Evolutionary conservation across 2,113 vertebrate genomes (phyloP).

Genomic region (Tangachromis dhanisi): DNA sequence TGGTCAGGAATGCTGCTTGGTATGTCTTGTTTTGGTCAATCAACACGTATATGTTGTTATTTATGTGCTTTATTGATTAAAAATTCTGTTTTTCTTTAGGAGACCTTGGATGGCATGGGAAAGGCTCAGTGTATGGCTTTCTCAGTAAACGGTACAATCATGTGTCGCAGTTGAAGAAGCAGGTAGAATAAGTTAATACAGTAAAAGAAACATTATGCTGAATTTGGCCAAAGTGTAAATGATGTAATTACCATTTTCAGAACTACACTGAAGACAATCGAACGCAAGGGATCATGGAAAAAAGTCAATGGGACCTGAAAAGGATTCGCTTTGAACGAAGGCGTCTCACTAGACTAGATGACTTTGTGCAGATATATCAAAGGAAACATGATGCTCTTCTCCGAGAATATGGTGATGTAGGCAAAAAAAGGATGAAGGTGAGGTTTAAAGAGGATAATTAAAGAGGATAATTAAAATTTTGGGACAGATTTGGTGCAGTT

Average conservation of each 20-base stretch:
- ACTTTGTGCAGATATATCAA: accelerated
- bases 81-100: background rate
- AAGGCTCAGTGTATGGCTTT: accelerated
- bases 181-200: background rate
- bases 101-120: background rate
- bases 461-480: accelerated
- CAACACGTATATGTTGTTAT: background rate
- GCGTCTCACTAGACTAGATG: background rate
- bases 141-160: background rate
- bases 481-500: accelerated
- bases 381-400: no score
- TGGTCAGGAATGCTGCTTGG: background rate
- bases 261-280: background rate
- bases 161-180: accelerated
- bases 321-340: accelerated
- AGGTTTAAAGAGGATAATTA: accelerated
- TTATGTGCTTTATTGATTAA: accelerated
- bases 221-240: accelerated
- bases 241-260: background rate
- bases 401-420: no score
- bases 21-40: background rate
- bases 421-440: accelerated
- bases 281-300: accelerated
- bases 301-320: background rate
- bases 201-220: background rate